Base-by-base conservation (phyloP, 1,140 invertebrate genomes). In the Ridgeia piscesae region DNA sequence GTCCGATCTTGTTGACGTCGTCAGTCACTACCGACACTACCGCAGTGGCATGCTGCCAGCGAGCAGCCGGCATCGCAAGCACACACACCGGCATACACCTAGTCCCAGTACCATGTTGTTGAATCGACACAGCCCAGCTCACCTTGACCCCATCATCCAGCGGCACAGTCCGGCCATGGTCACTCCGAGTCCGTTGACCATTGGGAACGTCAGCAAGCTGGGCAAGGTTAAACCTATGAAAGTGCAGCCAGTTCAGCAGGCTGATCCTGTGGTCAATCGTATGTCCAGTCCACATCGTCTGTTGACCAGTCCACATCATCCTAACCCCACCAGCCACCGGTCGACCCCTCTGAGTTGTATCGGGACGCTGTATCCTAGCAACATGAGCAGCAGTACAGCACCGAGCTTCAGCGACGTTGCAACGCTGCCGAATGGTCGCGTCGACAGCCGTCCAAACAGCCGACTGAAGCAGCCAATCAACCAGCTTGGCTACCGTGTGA, bases 11-110 rank as follows among this genome's bases (percentile, higher is more conserved):
- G 92, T 92, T 89, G 99, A 99, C 95, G 98, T 99, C 93, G 98
- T 99, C 0, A 99, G 99, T 94, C 98, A 99, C 95, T 99, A 99
- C 95, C 99, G 99, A 96, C 98, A 96, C 58, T 98, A 93, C 98
- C 98, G 96, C 96, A 98, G 95, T 97, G 96, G 96, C n/a, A 98
- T 48, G 34, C 58, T 92, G 33, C 91, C 34, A 33, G 34, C 89
- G 6, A 92, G 33, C 27, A 92, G 33, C n/a, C 31, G 27, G 88
- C 34, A 89, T 89, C 88, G 35, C 27, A 89, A 92, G 34, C 88
- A 92, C 35, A 14, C 90, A 0, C 89, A 90, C 89, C 91, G 34
- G 14, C 91, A 42, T 6, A 91, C 33, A 14, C 33, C 91, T 2
- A 58, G 91, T 91, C 89, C 89, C 31, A 34, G 33, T n/a, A 90